Evolutionary conservation across 2,797 vertebrate species (phyloP), one percentile per base, ranked within the genome.

Genomic region (Chrysolophus pictus): DNA sequence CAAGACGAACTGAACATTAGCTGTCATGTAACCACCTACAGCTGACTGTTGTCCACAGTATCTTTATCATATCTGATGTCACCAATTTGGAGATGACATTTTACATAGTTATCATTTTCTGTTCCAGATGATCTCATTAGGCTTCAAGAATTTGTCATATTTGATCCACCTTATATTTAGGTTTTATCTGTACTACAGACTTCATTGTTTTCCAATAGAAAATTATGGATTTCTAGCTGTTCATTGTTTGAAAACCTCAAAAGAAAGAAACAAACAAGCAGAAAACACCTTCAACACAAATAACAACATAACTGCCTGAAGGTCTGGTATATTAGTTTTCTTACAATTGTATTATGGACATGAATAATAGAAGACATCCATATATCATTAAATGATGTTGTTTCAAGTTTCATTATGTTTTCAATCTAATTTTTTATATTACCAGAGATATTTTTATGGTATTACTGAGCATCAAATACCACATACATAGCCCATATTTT

Each of bases 291-390:
- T 93, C 60, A 55, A 71, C 11, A 6, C 11, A 6, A 80, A 74
- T 87, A 78, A 78, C 33, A 68, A 78, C 62, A 72, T 70, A 67
- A 39, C 44, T 71, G 83, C 21, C 14, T 56, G n/a, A 95, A 96
- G 83, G 69, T 6, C 14, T 14, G 42, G 18, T 60, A 51, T 69
- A 65, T 75, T 74, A 67, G 8, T 69, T 68, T 60, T 86, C 83
- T 93, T 89, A 77, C 13, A 60, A 37, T 21, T 70, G 23, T 26
- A 75, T 10, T 71, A 55, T 9, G 56, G 68, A 56, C 26, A 71
- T 41, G 14, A 70, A 79, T 56, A 84, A 68, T 7, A 69, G 12
- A 89, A 74, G 39, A 91, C 11, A 44, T 68, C 17, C 10, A 31
- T 42, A 26, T 44, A 55, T 16, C 9, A 17, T 29, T 18, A 81